phyloP scores from a whole-genome alignment of 2,113 vertebrate species.

The Chascanopsetta lugubris region DNA sequence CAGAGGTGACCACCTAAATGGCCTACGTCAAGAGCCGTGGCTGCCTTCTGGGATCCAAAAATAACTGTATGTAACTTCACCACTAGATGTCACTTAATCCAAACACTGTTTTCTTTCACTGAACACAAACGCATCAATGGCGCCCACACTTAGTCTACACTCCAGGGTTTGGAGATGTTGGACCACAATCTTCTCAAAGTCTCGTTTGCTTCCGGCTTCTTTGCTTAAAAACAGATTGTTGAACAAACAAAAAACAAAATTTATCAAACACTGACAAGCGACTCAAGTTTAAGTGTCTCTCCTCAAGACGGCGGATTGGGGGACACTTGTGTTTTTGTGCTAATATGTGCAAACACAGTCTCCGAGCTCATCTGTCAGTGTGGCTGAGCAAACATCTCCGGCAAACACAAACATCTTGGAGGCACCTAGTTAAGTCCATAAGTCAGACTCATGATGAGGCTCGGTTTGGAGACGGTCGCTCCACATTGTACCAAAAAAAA shows the following conservation, averaged over 20 bases:
- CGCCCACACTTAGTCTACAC: too few relatives aligned
- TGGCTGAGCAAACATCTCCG: conserved; percentile 52
- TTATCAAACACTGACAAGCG: conserved; percentile 4
- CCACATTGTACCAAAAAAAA: conserved; percentile 21
- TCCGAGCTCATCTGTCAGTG: conserved; percentile 46
- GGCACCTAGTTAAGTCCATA: conserved; percentile 37
- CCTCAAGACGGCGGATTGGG: conserved; percentile 1
- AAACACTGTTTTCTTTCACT: too few relatives aligned
- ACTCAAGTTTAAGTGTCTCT: conserved; percentile 18
- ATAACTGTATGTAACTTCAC: too few relatives aligned
- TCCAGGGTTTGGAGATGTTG: not conserved
- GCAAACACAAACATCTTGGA: conserved; percentile 62
- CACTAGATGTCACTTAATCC: too few relatives aligned
- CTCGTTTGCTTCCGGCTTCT: too few relatives aligned
- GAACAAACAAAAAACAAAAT: not conserved
- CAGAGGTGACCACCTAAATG: too few relatives aligned
- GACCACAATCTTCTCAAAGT: too few relatives aligned
- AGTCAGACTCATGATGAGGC: conserved; percentile 55
- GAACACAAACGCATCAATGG: not conserved
- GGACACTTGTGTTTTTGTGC: conserved; percentile 42
- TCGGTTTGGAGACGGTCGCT: conserved; percentile 30
- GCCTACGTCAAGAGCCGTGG: too few relatives aligned
- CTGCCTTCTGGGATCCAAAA: too few relatives aligned
- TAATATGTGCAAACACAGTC: conserved; percentile 63
- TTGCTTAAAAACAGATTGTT: conserved; percentile 4